Conservation (phyloP, 2,113 vertebrate genomes). For the Ctenodactylus gundi region DNA sequence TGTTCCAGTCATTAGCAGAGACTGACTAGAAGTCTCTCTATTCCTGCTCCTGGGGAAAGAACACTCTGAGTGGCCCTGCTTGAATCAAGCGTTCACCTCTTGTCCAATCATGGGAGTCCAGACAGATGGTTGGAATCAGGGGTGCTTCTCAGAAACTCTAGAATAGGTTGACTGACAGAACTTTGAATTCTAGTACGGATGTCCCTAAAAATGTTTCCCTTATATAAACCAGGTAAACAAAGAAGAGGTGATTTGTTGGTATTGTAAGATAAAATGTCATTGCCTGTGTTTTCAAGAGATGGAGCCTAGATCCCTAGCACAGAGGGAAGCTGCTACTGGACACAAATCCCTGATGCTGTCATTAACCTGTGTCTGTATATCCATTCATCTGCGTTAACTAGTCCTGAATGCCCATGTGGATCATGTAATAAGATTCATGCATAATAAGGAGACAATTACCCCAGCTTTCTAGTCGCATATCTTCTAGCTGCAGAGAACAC, state of each 20-base stretch:
- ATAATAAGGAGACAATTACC: slow-evolving; percentile 59
- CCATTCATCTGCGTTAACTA: slow-evolving; percentile 45
- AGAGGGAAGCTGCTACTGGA: background rate
- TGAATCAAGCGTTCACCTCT: background rate
- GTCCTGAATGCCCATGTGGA: slow-evolving; percentile 9
- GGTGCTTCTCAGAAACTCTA: background rate
- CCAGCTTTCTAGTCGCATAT: slow-evolving; percentile 53
- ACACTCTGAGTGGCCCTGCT: background rate
- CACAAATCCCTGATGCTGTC: background rate
- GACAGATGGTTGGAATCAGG: background rate
- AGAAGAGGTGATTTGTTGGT: background rate
- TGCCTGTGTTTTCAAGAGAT: background rate
- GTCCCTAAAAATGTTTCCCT: background rate
- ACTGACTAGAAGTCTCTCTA: background rate
- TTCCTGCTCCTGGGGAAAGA: background rate
- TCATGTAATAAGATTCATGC: slow-evolving; percentile 40
- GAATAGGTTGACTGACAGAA: background rate
- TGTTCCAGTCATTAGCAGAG: background rate
- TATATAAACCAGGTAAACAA: background rate
- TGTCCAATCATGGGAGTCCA: background rate
- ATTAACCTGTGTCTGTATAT: background rate
- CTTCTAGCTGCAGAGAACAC: slow-evolving; percentile 41
- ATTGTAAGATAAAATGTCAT: background rate
- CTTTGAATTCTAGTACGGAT: background rate
- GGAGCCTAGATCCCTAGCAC: background rate